A percentile compares a stretch with the other conserved stretches of the same genome.
phyloP scores from a whole-genome alignment of 2,797 vertebrate genomes.

The Spinus olivaceus region DNA sequence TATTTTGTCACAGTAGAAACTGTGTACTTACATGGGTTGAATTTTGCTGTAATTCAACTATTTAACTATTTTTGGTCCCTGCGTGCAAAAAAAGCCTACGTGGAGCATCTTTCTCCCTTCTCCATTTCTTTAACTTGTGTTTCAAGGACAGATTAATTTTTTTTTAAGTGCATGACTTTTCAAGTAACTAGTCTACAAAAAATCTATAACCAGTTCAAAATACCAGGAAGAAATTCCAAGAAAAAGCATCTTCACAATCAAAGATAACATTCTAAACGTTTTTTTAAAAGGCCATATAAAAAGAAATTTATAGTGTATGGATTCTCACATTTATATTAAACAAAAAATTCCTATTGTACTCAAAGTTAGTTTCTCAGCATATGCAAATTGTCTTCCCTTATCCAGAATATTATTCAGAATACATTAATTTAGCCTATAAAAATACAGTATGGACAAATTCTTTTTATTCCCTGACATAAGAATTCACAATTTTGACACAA shows the following conservation, averaged over 20 bases:
- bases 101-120: background rate
- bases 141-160: background rate
- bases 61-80: conserved; percentile 11
- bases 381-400: conserved; percentile 63
- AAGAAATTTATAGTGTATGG: background rate
- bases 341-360: conserved; percentile 39
- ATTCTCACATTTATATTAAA: conserved; percentile 39
- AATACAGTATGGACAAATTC: conserved; percentile 71
- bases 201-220: conserved; percentile 6
- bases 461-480: conserved; percentile 74
- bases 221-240: background rate
- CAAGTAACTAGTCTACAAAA: conserved; percentile 14
- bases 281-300: conserved; percentile 45
- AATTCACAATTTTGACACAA: conserved; percentile 75
- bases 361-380: conserved; percentile 64
- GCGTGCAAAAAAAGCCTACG: background rate
- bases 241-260: conserved; percentile 49
- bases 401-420: conserved; percentile 59
- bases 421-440: conserved; percentile 72
- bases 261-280: background rate
- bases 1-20: background rate
- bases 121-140: background rate
- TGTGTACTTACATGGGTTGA: background rate
- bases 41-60: background rate
- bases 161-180: conserved; percentile 34